A percentile compares a stretch with the other conserved stretches of the same genome.
Conservation (phyloP, 2,888 invertebrate species). For the Rhamphomyia laevipes region DNA sequence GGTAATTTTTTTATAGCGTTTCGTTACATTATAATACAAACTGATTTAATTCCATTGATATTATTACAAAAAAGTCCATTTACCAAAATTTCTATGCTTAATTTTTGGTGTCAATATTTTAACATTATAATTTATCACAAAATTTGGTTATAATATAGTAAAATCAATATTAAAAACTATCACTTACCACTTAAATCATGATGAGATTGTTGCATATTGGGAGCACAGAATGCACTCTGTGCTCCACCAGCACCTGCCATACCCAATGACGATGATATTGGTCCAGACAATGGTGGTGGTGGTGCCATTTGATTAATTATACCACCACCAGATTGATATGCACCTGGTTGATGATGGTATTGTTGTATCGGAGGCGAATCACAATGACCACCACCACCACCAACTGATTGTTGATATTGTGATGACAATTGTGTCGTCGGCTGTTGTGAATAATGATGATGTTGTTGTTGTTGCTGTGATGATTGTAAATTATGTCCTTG, state of each 20-base stretch:
- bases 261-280: slow-evolving; percentile 4
- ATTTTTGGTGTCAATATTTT: no score
- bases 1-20: no score
- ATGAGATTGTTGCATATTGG: slow-evolving; percentile 26
- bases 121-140: no score
- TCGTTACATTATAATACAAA: no score
- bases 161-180: no score
- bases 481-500: slow-evolving; percentile 6
- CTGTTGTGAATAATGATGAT: slow-evolving; percentile 3
- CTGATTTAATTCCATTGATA: no score
- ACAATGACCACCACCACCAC: slow-evolving; percentile 5
- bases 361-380: slow-evolving; percentile 11
- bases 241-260: slow-evolving; percentile 28
- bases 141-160: no score
- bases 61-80: no score
- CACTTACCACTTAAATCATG: slow-evolving; percentile 21
- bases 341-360: slow-evolving; percentile 2
- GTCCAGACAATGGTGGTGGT: slow-evolving; percentile 23
- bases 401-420: neutral
- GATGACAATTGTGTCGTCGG: neutral
- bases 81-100: no score
- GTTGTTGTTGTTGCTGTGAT: slow-evolving; percentile 9
- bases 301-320: slow-evolving; percentile 7
- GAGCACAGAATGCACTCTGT: slow-evolving; percentile 35
- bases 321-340: slow-evolving; percentile 9